Evolutionary conservation across 2,888 invertebrate genomes (phyloP), one percentile per base, ranked within the genome.

Genomic region (Globia sparganii): DNA sequence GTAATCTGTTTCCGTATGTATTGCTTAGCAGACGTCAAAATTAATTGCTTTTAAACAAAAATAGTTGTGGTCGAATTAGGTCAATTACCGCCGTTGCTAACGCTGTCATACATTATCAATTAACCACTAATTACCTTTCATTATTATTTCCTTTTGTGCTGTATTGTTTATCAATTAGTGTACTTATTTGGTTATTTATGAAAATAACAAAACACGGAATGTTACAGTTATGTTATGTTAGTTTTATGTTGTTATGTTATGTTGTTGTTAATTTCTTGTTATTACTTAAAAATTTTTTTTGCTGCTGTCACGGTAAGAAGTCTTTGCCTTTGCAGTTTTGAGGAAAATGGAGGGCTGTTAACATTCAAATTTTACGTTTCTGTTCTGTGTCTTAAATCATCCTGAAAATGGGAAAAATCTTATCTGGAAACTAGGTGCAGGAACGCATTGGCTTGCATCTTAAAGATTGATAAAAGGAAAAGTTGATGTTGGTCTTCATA

Each of bases 51-150:
- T 21, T 2, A 61, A 31, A 49, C 28, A 72, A 67, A 78, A 74
- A 73, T 65, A 15, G n/a, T 70, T 72, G 46, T 66, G 40, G 64
- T 78, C n/a, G n/a, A 81, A 72, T 37, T 69, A 65, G 75, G 80
- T 75, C 70, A 75, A 66, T 66, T 82, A 43, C 49, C 25, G 40
- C 40, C 13, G 43, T 28, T 25, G 18, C 43, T 75, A 66, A 75
- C 64, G 61, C 18, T 61, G 18, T 65, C 49, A 56, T 71, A 64
- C 64, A 61, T 69, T 74, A 73, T 70, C 46, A 65, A 72, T 66
- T 56, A 74, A 65, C 65, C 61, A 83, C 65, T 59, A 83, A 83
- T 67, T 81, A 71, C 34, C 53, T 83, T 77, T 78, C 72, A 53
- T 64, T 82, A 66, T 28, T 78, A 75, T 72, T 79, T 83, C 69